phyloP scores from a whole-genome alignment of 2,888 invertebrate species.

The Apotomis capreana region DNA sequence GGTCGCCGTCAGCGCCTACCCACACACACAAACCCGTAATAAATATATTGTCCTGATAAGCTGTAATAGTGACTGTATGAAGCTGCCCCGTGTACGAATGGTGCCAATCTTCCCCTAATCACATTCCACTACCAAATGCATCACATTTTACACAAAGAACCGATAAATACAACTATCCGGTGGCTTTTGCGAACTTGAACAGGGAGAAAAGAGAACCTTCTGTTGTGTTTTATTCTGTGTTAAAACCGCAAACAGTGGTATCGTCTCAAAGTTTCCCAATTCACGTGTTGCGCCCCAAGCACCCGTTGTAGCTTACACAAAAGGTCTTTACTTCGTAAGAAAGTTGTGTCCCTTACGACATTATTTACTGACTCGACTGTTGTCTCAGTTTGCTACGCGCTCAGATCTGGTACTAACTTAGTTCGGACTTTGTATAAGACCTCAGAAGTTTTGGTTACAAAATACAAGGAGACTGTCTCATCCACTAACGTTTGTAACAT shows the following conservation, averaged over 20 bases:
- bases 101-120: too few species aligned
- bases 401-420: background rate
- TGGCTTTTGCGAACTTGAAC: too few species aligned
- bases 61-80: too few species aligned
- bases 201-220: background rate
- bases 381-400: conserved; percentile 8
- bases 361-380: background rate
- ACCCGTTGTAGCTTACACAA: background rate
- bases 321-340: background rate
- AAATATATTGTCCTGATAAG: too few species aligned
- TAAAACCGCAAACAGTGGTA: conserved; percentile 12
- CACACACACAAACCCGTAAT: too few species aligned
- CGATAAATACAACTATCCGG: too few species aligned
- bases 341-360: background rate
- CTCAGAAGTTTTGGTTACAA: background rate
- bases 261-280: conserved; percentile 26
- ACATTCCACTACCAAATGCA: too few species aligned
- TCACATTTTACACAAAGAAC: too few species aligned
- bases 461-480: too few species aligned
- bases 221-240: background rate
- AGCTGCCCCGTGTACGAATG: too few species aligned
- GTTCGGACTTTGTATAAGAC: background rate
- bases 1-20: too few species aligned
- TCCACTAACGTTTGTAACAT: too few species aligned
- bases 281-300: conserved; percentile 22